Conservation (phyloP, 2,113 vertebrate genomes). For the Apeltes quadracus region DNA sequence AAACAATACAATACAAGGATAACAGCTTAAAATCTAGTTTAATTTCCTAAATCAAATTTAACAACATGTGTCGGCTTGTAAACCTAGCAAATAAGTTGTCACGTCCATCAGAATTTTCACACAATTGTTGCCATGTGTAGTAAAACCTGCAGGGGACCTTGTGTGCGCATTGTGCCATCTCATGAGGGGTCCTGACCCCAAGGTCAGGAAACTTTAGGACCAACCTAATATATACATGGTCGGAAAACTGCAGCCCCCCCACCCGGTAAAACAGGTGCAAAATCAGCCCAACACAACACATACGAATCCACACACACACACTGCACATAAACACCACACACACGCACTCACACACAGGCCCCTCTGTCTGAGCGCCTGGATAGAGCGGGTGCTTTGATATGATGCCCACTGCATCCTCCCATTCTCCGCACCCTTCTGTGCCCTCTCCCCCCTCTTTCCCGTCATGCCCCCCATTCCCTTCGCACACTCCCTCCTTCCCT, state of each 20-base stretch:
- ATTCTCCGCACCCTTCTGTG: conserved; percentile 56
- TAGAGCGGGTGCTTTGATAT: conserved; percentile 76
- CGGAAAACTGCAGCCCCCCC: conserved; percentile 21
- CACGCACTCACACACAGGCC: conserved; percentile 60
- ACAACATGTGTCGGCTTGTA: neutral
- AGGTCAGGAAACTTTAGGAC: conserved; percentile 27
- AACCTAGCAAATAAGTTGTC: neutral
- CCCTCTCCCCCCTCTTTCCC: conserved; percentile 29
- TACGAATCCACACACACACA: conserved; percentile 3
- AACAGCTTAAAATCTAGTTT: conserved; percentile 1
- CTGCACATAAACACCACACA: conserved; percentile 45
- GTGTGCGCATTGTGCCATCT: neutral
- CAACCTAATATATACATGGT: conserved; percentile 29
- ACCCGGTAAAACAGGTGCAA: conserved; percentile 72
- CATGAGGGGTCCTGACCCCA: neutral
- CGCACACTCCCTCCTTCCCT: conserved; percentile 32
- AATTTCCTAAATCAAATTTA: conserved; percentile 5
- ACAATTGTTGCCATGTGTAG: neutral
- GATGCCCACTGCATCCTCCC: conserved; percentile 69
- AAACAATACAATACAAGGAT: conserved; percentile 14
- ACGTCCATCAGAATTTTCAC: neutral
- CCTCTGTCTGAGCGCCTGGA: conserved; percentile 72
- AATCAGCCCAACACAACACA: conserved; percentile 35
- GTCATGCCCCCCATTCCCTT: conserved; percentile 46
- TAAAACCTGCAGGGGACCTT: neutral